Evolutionary conservation across 2,888 invertebrate genomes (phyloP), one percentile per base, ranked within the genome.

Genomic region (Vesta saturnalis): DNA sequence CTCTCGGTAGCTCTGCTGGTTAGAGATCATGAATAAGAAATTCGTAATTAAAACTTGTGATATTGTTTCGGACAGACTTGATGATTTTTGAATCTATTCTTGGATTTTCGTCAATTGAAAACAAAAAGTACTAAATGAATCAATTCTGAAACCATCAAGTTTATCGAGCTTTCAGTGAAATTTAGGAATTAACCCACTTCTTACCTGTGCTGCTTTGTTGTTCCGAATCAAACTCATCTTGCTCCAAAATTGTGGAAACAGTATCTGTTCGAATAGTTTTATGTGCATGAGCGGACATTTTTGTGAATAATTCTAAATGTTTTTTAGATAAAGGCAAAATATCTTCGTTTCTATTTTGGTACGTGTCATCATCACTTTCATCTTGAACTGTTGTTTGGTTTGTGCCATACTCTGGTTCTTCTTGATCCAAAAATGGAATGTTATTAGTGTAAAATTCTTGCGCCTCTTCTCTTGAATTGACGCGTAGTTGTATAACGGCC

Each of bases 401-500:
- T n/a, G n/a, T n/a, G n/a, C n/a, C 14, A 12, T 43, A n/a, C 12
- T 43, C 43, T 12, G 43, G 12, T 6, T 18, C 19, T 1, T 52
- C 52, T 8, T 19, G 19, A 21, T 52, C 21, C 19, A n/a, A 19
- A 52, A 5, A 21, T 21, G 52, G n/a, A 19, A 19, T 39, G n/a
- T 39, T 39, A n/a, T 39, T 39, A 39, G n/a, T n/a, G 39, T 39
- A 39, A 39, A 39, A 39, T n/a, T 39, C 39, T 39, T 39, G 39
- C 39, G n/a, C 39, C 8, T 39, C 39, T n/a, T 83, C 84, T 49
- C 80, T 80, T 52, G 80, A 79, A 72, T 83, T 83, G 67, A 85
- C 82, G 54, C 82, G 77, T 47, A 85, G 74, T 74, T 85, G 84
- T 2, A 85, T 84, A 57, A 84, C 82, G 21, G 85, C 83, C 78